Conservation (phyloP, 2,888 invertebrate species). For the Cactoblastis cactorum region DNA sequence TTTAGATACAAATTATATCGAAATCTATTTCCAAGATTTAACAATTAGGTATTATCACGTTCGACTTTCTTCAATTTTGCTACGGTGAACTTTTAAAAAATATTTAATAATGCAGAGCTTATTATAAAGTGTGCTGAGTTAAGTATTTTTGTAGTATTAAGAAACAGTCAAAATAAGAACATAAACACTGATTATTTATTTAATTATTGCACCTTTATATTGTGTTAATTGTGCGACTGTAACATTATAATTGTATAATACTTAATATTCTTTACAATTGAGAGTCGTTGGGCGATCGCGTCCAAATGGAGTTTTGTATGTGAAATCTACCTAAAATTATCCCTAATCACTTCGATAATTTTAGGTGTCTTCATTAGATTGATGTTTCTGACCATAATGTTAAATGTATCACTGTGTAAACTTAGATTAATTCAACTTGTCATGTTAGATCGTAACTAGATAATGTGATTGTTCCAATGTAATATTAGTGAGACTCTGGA, state of each 20-base stretch:
- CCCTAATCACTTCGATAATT: conserved; percentile 44
- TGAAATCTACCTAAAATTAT: conserved; percentile 57
- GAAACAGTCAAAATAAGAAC: background rate
- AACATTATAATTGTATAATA: background rate
- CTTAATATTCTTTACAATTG: background rate
- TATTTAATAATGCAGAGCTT: background rate
- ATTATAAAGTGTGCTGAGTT: background rate
- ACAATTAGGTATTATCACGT: too few relatives aligned
- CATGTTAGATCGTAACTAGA: conserved; percentile 71
- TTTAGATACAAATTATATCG: too few relatives aligned
- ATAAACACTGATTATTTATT: background rate
- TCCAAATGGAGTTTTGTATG: conserved; percentile 63
- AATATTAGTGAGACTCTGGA: conserved; percentile 45
- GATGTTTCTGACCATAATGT: conserved; percentile 69
- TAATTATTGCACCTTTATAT: background rate
- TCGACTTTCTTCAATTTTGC: too few relatives aligned
- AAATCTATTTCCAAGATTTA: too few relatives aligned
- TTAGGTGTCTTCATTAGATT: conserved; percentile 59
- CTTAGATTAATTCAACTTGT: conserved; percentile 70
- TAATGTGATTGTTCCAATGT: conserved; percentile 56
- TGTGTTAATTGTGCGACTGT: background rate
- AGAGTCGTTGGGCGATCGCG: conserved; percentile 76
- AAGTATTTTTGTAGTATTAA: background rate
- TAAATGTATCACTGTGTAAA: conserved; percentile 74
- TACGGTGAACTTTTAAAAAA: background rate